Base-by-base conservation (phyloP, 2,113 vertebrate genomes). In the Gallinago undulata region DNA sequence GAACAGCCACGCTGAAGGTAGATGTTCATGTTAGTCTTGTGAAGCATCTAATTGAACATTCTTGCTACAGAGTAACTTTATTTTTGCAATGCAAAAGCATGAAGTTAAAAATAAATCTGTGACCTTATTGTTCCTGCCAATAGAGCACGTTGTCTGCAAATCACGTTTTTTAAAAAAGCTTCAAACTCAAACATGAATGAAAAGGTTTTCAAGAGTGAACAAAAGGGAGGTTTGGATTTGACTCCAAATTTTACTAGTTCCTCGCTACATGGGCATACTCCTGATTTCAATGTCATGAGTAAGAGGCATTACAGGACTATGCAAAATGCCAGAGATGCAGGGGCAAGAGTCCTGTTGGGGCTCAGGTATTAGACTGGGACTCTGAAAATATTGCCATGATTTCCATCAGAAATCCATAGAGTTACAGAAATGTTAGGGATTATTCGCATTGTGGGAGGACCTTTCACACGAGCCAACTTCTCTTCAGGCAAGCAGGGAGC, bases 341-440 rank as follows among this genome's bases (percentile, higher is more conserved):
- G 84, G 66, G 86, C 81, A 94, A 13, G 28, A 77, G 90, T 90
- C 76, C 48, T 96, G 92, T 84, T 5, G 63, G 87, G 92, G 57
- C 77, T 90, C 88, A 93, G 92, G 87, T 96, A 92, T 95, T 87
- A 96, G 87, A 76, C 91, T 76, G 30, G 37, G 70, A 87, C 69
- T 77, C 84, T 64, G 86, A 91, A 94, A 96, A 92, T 57, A 90
- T 37, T 94, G 80, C 86, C 17, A 2, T 43, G 53, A 93, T 92
- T 97, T 96, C 89, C 73, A 90, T 84, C 80, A 1, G 80, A 75
- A 94, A 96, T 89, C 86, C 90, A 96, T 69, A 51, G 80, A 96
- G 89, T 96, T 95, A 96, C 1, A 31, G 80, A 93, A 89, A 77
- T 19, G 48, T 75, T 86, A 86, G 10, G 28, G 73, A 90, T 95